Evolutionary conservation across 2,113 vertebrate genomes (phyloP).

Genomic region (Oenanthe melanoleuca): DNA sequence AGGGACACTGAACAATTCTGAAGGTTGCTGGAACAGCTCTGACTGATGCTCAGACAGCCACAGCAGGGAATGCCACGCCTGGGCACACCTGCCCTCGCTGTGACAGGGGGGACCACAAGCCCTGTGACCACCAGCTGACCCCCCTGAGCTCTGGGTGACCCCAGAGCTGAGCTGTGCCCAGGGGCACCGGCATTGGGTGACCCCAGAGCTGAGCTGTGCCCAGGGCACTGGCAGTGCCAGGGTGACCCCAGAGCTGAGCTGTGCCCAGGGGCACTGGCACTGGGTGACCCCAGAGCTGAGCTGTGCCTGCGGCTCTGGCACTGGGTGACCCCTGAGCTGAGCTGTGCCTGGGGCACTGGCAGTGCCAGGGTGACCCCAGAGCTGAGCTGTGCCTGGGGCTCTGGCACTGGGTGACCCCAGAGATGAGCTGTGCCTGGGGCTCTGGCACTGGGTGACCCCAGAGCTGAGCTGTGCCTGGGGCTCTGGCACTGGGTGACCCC

Average conservation of each 20-base stretch:
- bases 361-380: not conserved
- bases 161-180: too few species aligned
- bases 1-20: too few species aligned
- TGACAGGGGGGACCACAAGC: rapidly evolving
- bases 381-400: not conserved
- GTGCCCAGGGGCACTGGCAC: too few species aligned
- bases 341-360: not conserved
- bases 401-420: too few species aligned
- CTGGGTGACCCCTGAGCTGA: not conserved
- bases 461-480: too few species aligned
- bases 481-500: too few species aligned
- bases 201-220: not conserved
- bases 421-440: too few species aligned
- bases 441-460: too few species aligned
- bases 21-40: not conserved
- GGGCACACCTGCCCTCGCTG: not conserved
- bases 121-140: not conserved
- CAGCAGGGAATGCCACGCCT: not conserved
- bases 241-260: not conserved
- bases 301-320: not conserved
- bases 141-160: not conserved
- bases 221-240: not conserved
- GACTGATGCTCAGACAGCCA: not conserved
- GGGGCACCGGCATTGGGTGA: too few species aligned
- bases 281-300: not conserved